A percentile compares a stretch with the other conserved stretches of the same genome.
Conservation (phyloP, 2,888 invertebrate genomes). For the Agrochola lychnidis region DNA sequence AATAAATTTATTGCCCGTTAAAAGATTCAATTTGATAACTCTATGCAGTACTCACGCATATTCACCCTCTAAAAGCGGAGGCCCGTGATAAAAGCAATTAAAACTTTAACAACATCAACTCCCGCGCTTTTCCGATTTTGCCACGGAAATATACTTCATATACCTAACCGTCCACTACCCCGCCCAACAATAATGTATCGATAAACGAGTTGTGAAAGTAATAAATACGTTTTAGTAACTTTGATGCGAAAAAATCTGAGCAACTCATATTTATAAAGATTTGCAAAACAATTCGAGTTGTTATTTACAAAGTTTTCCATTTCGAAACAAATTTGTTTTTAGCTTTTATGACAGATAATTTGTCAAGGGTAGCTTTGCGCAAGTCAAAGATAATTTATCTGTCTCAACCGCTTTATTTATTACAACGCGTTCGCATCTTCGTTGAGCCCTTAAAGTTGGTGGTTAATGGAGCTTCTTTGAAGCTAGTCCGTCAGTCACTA, state of each 20-base stretch:
- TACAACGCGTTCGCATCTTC: conserved; percentile 87
- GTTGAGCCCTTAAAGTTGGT: conserved; percentile 87
- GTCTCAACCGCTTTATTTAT: conserved; percentile 90
- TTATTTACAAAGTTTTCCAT: conserved; percentile 85
- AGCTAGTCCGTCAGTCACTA: conserved; percentile 83
- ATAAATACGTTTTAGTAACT: conserved; percentile 68
- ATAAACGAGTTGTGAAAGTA: conserved; percentile 70
- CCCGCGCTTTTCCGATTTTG: conserved; percentile 78
- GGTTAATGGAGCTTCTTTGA: conserved; percentile 88
- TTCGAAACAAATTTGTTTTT: conserved; percentile 88
- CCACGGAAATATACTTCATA: conserved; percentile 76
- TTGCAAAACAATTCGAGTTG: conserved; percentile 79
- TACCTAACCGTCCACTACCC: conserved; percentile 70
- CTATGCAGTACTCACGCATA: conserved; percentile 79
- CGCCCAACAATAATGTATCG: conserved; percentile 72
- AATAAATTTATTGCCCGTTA: conserved; percentile 73
- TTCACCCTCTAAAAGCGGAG: conserved; percentile 83
- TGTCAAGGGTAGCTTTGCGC: conserved; percentile 87
- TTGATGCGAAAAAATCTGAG: conserved; percentile 63
- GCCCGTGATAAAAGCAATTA: conserved; percentile 88
- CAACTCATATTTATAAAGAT: conserved; percentile 73
- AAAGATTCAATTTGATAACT: conserved; percentile 84
- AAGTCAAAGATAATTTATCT: conserved; percentile 90
- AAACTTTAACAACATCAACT: conserved; percentile 86
- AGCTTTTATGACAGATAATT: conserved; percentile 89